Base-by-base conservation (phyloP, 2,888 invertebrate species). In the Ennomos quercinarius region DNA sequence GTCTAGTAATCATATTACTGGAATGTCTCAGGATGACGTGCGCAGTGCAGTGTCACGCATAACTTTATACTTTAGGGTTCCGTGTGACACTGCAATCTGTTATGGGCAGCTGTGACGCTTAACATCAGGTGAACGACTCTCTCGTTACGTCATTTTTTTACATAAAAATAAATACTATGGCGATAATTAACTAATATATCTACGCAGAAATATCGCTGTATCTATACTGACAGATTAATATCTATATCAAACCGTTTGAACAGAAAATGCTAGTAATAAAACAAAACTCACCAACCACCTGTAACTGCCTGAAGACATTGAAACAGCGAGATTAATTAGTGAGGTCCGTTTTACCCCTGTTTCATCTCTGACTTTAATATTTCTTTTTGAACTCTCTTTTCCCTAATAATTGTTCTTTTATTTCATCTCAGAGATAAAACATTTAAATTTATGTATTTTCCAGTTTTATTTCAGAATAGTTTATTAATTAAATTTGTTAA, bases 231-330 rank as follows among this genome's bases (percentile, higher is more conserved):
- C 3, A 27, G 27, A 4, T 6, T 5, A 35, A 45, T 11, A 36
- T 37, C 37, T 10, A 8, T 10, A 37, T 10, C 2, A 37, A 10
- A 37, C 2, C 37, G 37, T 37, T 2, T 10, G 37, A 37, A 37
- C 10, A 9, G 37, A 17, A n/a, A 17, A 34, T 9, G 8, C 60
- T 61, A 52, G 47, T 63, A 75, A 75, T 73, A 51, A 58, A 55
- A 27, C 27, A 27, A 27, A 27, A 27, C 27, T 27, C 27, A 6
- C 27, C 61, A 59, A 43, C 65, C 66, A 76, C 70, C 68, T 77
- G 73, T 75, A 67, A 65, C 57, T 45, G 63, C 48, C 64, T 34
- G 46, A 42, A 55, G 62, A 54, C 56, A 60, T 61, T 65, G 56
- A 53, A 52, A 52, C 64, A 49, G 41, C 38, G 52, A 42, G 56